Evolutionary conservation across 2,797 vertebrate species (phyloP), one percentile per base, ranked within the genome.

Genomic region (Florisuga fusca): DNA sequence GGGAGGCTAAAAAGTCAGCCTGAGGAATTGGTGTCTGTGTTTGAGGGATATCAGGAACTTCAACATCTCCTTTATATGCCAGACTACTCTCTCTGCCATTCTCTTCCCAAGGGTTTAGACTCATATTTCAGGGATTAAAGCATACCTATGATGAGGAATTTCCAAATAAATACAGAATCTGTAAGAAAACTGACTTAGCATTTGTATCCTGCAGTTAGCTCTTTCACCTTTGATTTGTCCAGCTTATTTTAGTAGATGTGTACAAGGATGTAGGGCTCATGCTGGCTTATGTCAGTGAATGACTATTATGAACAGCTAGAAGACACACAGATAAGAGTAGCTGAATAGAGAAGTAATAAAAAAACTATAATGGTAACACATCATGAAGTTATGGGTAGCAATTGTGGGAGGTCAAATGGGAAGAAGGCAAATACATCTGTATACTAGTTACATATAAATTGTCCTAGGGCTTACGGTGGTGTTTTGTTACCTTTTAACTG

Each of bases 51-150:
- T 55, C 23, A 27, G n/a, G 50, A 66, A 53, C 18, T 84, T 43
- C 41, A 57, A 81, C 3, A 3, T 34, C 26, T 64, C 59, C 41
- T 61, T 41, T 61, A 61, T 46, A 20, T 61, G 31, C 46, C 38
- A 72, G 34, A 33, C 34, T 38, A 15, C 1, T 3, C 68, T 76
- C 0, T 0, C 8, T 34, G 48, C 27, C 12, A 17, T 71, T 74
- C 45, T 63, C 15, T 26, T 69, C 10, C 26, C 4, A 20, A n/a
- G 12, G 46, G 55, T 59, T 53, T 20, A 48, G 61, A 48, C 34
- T 12, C 66, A 16, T 20, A 41, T 82, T 84, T 90, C 66, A 84
- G 38, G 33, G 51, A 62, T 41, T 71, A 63, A 76, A 71, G 41
- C 79, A 57, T 81, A 48, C 7, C 4, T 15, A 9, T 71, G 62